A percentile compares a stretch with the other conserved stretches of the same genome.
Conservation (phyloP, 1,140 invertebrate genomes). For the Anastrepha ludens region DNA sequence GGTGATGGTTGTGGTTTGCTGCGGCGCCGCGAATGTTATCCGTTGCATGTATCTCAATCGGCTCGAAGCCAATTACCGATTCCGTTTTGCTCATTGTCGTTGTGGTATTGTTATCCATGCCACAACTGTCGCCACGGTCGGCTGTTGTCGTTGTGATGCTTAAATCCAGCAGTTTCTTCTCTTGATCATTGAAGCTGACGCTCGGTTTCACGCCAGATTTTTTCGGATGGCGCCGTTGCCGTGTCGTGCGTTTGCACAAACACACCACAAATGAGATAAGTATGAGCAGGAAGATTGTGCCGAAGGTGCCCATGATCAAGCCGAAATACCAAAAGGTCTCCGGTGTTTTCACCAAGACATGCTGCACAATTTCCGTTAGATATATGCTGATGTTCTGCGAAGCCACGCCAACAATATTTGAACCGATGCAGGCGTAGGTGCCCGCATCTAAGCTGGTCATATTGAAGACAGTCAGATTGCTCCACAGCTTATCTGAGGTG, state of each 20-base stretch:
- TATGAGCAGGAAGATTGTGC: constrained; percentile 70
- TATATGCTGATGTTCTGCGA: constrained; percentile 82
- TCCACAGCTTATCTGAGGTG: constrained; percentile 76
- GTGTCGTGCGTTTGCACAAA: constrained; percentile 75
- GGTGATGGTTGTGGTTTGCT: constrained; percentile 57
- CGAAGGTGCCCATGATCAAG: constrained; percentile 73
- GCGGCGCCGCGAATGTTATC: constrained; percentile 77
- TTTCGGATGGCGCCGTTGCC: constrained; percentile 77
- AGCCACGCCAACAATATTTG: constrained; percentile 83
- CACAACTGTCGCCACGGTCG: constrained; percentile 79
- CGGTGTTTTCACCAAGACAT: constrained; percentile 70
- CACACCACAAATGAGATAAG: constrained; percentile 75
- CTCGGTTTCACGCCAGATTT: constrained; percentile 81
- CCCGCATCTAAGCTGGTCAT: constrained; percentile 86
- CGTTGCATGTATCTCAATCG: constrained; percentile 84
- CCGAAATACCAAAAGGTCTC: constrained; percentile 74
- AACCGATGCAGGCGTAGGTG: constrained; percentile 86
- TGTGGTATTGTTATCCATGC: constrained; percentile 77
- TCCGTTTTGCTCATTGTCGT: constrained; percentile 72
- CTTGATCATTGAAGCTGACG: constrained; percentile 87
- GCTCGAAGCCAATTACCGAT: constrained; percentile 75
- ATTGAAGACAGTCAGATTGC: constrained; percentile 83
- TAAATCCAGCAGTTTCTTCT: constrained; percentile 87
- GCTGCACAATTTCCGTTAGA: constrained; percentile 81
- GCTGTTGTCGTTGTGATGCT: constrained; percentile 85